These are phyloP conservation scores for Enteromius mattozi DNA, from an alignment of 2,797 vertebrate species.

Conservation along the genomic window DNA sequence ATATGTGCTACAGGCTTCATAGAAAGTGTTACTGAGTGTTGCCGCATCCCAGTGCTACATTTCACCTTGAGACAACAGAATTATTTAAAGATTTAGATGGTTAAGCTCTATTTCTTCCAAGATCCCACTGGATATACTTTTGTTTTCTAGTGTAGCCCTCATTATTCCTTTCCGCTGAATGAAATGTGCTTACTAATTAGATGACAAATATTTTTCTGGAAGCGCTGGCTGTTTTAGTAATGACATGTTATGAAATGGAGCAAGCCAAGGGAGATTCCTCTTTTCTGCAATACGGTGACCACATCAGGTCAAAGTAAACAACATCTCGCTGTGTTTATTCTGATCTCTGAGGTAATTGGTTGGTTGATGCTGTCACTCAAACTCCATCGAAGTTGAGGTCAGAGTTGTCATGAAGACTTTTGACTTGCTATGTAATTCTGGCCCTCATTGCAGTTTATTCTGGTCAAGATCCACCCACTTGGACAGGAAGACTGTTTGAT, in stretches of 20 bases:
- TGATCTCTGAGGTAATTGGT: slow-evolving; percentile 12
- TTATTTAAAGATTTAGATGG: slow-evolving; percentile 19
- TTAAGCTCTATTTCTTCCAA: slow-evolving; percentile 27
- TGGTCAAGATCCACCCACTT: neutral
- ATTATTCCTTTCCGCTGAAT: neutral
- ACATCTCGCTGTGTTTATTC: slow-evolving; percentile 7
- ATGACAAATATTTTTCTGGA: slow-evolving; percentile 26
- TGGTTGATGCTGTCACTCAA: slow-evolving; percentile 14
- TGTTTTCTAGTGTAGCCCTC: neutral
- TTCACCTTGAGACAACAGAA: slow-evolving; percentile 14
- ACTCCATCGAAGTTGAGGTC: neutral
- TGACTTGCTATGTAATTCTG: neutral
- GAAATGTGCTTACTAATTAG: slow-evolving; percentile 27
- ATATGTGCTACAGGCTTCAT: slow-evolving; percentile 9
- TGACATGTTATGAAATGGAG: slow-evolving; percentile 23
- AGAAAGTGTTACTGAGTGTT: slow-evolving; percentile 21
- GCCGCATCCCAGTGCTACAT: neutral
- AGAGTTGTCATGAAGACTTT: neutral
- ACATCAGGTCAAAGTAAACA: slow-evolving; percentile 14
- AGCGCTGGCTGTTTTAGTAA: neutral
- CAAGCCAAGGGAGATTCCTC: slow-evolving; percentile 2
- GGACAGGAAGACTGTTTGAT: neutral
- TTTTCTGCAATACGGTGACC: neutral
- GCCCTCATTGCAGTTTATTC: neutral
- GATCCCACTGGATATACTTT: slow-evolving; percentile 10